phyloP scores from a whole-genome alignment of 2,797 vertebrate genomes.

The Kryptolebias ocellatus region DNA sequence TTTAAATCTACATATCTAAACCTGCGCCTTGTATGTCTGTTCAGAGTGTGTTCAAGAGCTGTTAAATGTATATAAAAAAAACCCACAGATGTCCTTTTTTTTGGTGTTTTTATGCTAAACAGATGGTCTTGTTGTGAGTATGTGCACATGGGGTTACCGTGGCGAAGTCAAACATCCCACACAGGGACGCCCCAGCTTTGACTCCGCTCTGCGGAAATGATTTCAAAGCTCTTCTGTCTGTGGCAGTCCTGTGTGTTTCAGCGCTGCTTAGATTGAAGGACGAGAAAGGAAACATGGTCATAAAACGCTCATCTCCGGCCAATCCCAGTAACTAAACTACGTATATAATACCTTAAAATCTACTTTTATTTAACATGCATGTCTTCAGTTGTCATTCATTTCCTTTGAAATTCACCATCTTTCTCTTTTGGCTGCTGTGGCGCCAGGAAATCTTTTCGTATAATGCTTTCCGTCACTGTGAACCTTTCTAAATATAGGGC shows the following conservation, averaged over 20 bases:
- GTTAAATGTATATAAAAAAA: neutral
- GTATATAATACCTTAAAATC: too few relatives aligned
- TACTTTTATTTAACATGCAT: too few relatives aligned
- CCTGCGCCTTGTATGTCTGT: too few relatives aligned
- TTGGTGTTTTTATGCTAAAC: constrained; percentile 55
- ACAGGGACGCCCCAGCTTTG: constrained; percentile 63
- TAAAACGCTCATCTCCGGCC: constrained; percentile 32
- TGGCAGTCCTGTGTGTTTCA: constrained; percentile 58
- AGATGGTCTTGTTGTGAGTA: constrained; percentile 75
- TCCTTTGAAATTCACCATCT: too few relatives aligned
- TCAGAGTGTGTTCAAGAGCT: too few relatives aligned
- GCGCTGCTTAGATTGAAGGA: constrained; percentile 50
- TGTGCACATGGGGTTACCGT: constrained; percentile 74
- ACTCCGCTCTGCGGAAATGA: constrained; percentile 51
- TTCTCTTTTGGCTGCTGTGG: too few relatives aligned
- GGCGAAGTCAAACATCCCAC: constrained; percentile 75
- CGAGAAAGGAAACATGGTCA: constrained; percentile 39
- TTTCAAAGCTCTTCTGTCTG: constrained; percentile 66
- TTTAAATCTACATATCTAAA: too few relatives aligned
- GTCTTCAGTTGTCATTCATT: too few relatives aligned
- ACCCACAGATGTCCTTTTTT: constrained; percentile 22
- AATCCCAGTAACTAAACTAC: neutral
- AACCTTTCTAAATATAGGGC: too few relatives aligned
- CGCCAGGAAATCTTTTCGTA: too few relatives aligned
- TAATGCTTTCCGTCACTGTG: too few relatives aligned